Evolutionary conservation across 2,888 invertebrate genomes (phyloP).

Genomic region (Campopleginae sp.): DNA sequence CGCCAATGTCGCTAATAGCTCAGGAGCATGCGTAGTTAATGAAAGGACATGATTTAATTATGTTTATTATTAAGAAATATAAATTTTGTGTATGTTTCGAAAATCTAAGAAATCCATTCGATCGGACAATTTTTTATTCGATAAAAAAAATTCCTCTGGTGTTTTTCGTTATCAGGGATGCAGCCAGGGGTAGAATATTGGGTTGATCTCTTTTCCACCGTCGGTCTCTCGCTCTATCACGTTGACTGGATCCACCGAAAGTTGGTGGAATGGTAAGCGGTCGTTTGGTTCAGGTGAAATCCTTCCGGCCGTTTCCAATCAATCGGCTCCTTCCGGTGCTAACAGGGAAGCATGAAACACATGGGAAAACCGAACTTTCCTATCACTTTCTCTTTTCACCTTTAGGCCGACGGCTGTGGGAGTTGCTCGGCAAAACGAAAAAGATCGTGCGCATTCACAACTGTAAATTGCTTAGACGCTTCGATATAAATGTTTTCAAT

Average conservation of each 20-base stretch:
- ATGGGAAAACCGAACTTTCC: conserved; percentile 84
- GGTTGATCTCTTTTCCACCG: conserved; percentile 35
- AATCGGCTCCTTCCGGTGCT: conserved; percentile 83
- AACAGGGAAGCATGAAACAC: conserved; percentile 82
- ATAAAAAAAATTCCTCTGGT: conserved; percentile 74
- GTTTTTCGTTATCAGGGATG: conserved; percentile 80
- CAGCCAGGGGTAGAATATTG: conserved; percentile 65
- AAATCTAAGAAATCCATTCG: background rate
- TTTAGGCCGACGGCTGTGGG: conserved; percentile 61
- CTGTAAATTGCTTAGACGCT: no score
- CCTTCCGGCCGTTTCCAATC: conserved; percentile 83
- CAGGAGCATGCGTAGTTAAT: background rate
- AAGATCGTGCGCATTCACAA: conserved; percentile 62
- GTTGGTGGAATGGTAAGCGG: conserved; percentile 40
- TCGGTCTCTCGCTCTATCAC: background rate
- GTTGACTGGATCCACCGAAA: conserved; percentile 23
- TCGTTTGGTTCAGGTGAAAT: conserved; percentile 75
- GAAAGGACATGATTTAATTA: background rate
- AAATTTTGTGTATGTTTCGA: background rate
- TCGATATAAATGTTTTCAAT: background rate
- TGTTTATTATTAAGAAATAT: background rate
- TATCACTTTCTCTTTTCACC: conserved; percentile 77
- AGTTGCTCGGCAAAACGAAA: conserved; percentile 64
- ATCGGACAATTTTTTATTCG: background rate
- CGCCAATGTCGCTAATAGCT: background rate